Percentiles rank a stretch among this genome's conserved stretches.
Evolutionary conservation across 2,888 invertebrate genomes (phyloP).

Genomic region (Octonoba sinensis): DNA sequence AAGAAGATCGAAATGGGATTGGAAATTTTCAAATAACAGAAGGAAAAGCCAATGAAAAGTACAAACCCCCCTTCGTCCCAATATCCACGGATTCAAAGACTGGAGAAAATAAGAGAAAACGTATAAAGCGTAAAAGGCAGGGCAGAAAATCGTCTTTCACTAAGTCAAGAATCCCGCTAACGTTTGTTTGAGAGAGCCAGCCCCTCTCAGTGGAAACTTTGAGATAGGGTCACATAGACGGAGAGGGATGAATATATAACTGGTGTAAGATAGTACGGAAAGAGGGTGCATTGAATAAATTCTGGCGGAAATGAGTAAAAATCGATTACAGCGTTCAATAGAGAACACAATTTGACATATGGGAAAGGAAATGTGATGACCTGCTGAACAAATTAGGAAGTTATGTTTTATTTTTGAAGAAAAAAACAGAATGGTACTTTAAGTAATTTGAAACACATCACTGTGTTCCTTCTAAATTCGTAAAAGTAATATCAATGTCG

Average conservation of each 20-base stretch:
- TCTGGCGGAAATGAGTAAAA: slow-evolving; percentile 23
- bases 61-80: slow-evolving; percentile 11
- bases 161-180: slow-evolving; percentile 42
- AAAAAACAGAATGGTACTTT: no score
- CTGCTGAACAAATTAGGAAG: no score
- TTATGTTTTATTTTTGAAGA: no score
- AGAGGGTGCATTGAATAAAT: slow-evolving; percentile 15
- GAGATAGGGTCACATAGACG: not conserved
- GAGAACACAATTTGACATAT: no score
- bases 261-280: slow-evolving; percentile 2
- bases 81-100: slow-evolving; percentile 17
- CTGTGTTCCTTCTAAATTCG: no score
- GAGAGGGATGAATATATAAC: no score
- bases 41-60: slow-evolving; percentile 3
- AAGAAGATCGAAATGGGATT: slow-evolving; percentile 21
- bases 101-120: not conserved
- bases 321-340: slow-evolving; percentile 18
- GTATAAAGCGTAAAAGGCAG: not conserved
- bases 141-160: slow-evolving; percentile 17
- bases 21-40: slow-evolving; percentile 21
- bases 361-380: no score
- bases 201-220: slow-evolving; percentile 17
- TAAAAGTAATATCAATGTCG: no score
- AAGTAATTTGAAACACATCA: no score
- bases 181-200: slow-evolving; percentile 35